These are phyloP conservation scores for Danaus melanippus DNA, from an alignment of 1,140 invertebrate genomes.

Conservation along the genomic window DNA sequence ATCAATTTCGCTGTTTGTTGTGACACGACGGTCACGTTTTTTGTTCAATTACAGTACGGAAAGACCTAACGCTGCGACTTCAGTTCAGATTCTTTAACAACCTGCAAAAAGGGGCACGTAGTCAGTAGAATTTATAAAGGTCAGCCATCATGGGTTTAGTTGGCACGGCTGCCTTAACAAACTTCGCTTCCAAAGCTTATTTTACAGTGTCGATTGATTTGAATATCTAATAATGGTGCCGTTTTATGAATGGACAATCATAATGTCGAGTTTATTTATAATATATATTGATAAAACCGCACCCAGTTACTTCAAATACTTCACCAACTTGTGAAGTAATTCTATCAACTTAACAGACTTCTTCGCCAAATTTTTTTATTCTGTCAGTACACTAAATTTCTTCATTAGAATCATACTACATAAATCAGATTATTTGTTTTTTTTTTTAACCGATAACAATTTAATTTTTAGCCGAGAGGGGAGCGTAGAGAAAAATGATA, in stretches of 20 bases:
- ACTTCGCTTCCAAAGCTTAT: conserved; percentile 66
- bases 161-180: conserved; percentile 62
- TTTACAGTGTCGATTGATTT: conserved; percentile 55
- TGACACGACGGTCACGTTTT: conserved; percentile 35
- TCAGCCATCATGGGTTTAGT: conserved; percentile 82
- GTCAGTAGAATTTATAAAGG: conserved; percentile 83
- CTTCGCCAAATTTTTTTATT: too few species aligned
- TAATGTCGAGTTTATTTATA: conserved; percentile 5
- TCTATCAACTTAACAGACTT: too few species aligned
- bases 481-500: conserved; percentile 63
- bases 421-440: neutral
- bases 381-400: too few species aligned
- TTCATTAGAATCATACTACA: too few species aligned
- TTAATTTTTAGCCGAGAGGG: conserved; percentile 71
- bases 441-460: conserved; percentile 29
- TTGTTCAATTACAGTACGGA: conserved; percentile 86
- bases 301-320: conserved; percentile 8
- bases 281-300: conserved; percentile 27
- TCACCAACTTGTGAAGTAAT: too few species aligned
- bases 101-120: conserved; percentile 86
- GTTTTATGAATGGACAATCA: conserved; percentile 34
- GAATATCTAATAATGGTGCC: conserved; percentile 44
- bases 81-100: conserved; percentile 95
- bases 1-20: conserved; percentile 15
- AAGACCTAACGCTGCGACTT: conserved; percentile 92